A percentile compares a stretch with the other conserved stretches of the same genome.
phyloP scores from a whole-genome alignment of 2,797 vertebrate genomes.

The Tympanoctomys barrerae region DNA sequence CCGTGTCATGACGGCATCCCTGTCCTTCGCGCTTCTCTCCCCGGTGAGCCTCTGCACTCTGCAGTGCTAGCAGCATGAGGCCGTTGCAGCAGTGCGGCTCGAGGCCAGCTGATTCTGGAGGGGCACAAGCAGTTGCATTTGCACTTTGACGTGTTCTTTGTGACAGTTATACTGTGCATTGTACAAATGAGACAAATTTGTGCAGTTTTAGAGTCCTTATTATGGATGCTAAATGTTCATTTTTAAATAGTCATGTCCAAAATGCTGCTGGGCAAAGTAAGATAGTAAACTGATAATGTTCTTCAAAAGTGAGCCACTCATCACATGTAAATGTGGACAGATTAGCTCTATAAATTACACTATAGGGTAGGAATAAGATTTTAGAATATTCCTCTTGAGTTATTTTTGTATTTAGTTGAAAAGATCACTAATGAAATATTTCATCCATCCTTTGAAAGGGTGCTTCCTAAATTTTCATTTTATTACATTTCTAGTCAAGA shows the following conservation, averaged over 20 bases:
- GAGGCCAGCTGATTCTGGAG: constrained; percentile 88
- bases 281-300: constrained; percentile 39
- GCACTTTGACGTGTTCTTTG: constrained; percentile 86
- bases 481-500: constrained; percentile 6
- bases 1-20: constrained; percentile 85
- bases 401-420: constrained; percentile 60
- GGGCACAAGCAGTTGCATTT: constrained; percentile 88
- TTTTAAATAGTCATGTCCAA: constrained; percentile 55
- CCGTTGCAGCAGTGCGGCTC: constrained; percentile 86
- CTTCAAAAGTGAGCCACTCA: constrained; percentile 63
- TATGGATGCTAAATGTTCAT: constrained; percentile 75
- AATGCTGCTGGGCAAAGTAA: constrained; percentile 58
- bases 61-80: constrained; percentile 90
- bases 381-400: constrained; percentile 50
- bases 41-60: constrained; percentile 89
- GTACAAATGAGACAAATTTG: constrained; percentile 85
- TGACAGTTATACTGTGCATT: constrained; percentile 87
- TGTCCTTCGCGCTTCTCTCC: constrained; percentile 85
- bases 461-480: constrained; percentile 62
- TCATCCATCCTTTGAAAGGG: constrained; percentile 64
- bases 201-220: constrained; percentile 72
- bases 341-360: constrained; percentile 71
- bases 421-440: constrained; percentile 70
- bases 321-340: constrained; percentile 29
- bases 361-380: background rate